Evolutionary conservation across 2,888 invertebrate genomes (phyloP).

Genomic region (Galeruca laticollis): DNA sequence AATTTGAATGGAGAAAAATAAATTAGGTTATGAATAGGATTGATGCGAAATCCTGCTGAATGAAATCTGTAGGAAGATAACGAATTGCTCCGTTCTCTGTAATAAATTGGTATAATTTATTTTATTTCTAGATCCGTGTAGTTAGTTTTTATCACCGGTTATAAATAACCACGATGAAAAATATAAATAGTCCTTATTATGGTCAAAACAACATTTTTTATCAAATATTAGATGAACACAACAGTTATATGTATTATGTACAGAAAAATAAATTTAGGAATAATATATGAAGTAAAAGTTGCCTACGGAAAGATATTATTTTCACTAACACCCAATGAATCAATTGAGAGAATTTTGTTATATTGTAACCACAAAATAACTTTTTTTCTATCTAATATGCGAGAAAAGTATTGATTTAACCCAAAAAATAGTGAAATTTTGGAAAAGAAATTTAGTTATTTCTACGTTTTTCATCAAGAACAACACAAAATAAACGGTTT

Average conservation of each 20-base stretch:
- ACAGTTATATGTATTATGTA: no score
- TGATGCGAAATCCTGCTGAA: conserved; percentile 28
- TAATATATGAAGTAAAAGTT: not conserved
- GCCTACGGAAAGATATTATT: no score
- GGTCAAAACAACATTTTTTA: not conserved
- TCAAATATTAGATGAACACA: not conserved
- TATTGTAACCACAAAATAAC: no score
- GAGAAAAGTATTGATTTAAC: no score
- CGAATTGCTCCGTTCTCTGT: conserved; percentile 20
- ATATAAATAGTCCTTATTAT: not conserved
- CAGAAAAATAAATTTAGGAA: no score
- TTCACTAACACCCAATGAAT: no score
- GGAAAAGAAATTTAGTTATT: no score
- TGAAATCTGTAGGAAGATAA: conserved; percentile 24
- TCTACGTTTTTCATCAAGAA: no score
- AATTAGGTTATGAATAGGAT: conserved; percentile 36
- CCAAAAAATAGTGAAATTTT: no score
- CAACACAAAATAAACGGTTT: no score
- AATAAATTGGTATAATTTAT: conserved; percentile 31
- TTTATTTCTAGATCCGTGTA: not conserved
- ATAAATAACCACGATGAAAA: not conserved
- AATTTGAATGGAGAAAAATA: conserved; percentile 40
- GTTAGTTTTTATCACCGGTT: conserved; percentile 3
- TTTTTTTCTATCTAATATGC: no score
- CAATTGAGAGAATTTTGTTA: no score